Percentiles rank a stretch among this genome's conserved stretches.
phyloP scores from a whole-genome alignment of 1,140 invertebrate species.

The Nautilus pompilius region DNA sequence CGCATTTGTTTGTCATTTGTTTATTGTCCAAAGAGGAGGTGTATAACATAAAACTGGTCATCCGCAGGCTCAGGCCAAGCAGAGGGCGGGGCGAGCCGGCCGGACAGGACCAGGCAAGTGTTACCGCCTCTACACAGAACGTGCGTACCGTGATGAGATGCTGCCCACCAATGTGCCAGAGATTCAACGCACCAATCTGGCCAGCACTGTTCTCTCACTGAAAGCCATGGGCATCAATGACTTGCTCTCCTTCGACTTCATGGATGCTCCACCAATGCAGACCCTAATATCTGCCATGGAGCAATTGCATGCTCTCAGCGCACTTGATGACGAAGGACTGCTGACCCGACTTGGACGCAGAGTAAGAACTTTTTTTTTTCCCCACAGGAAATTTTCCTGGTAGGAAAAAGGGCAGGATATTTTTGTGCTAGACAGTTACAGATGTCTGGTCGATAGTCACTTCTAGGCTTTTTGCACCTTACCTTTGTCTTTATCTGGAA shows the following conservation, averaged over 20 bases:
- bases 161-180: slow-evolving; percentile 97
- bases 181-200: slow-evolving; percentile 97
- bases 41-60: too few species aligned
- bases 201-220: slow-evolving; percentile 89
- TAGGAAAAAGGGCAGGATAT: too few species aligned
- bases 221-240: slow-evolving; percentile 99
- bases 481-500: too few species aligned
- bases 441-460: too few species aligned
- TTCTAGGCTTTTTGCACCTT: too few species aligned
- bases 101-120: slow-evolving; percentile 96
- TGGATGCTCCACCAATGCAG: slow-evolving; percentile 95
- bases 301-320: slow-evolving; percentile 93
- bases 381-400: too few species aligned
- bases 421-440: too few species aligned
- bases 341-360: slow-evolving; percentile 88
- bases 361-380: slow-evolving; percentile 56
- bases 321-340: slow-evolving; percentile 94
- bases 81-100: slow-evolving; percentile 92
- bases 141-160: slow-evolving; percentile 98
- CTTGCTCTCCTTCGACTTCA: slow-evolving; percentile 99
- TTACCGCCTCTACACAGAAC: slow-evolving; percentile 97
- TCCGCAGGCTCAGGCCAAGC: slow-evolving; percentile 88
- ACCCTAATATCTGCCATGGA: slow-evolving; percentile 95
- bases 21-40: not conserved
- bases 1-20: not conserved